Evolutionary conservation across 2,888 invertebrate genomes (phyloP).

Genomic region (Leptothorax acervorum): DNA sequence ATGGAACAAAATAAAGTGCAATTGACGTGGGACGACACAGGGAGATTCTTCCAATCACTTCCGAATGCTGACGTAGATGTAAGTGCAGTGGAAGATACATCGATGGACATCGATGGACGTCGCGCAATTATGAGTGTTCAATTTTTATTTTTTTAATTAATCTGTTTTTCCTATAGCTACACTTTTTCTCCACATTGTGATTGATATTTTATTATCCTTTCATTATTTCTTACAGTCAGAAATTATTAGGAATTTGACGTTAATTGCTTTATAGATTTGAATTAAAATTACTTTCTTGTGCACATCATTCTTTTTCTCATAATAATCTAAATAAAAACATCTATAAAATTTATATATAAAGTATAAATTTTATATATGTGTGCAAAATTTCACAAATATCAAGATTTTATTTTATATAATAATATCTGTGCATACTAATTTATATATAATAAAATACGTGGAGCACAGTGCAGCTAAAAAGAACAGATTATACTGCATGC

Average conservation of each 20-base stretch:
- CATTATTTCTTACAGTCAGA: not conserved
- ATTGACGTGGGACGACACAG: not conserved
- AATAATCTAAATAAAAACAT: not conserved
- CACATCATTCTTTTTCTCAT: not conserved
- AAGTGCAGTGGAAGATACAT: not conserved
- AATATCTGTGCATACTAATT: not conserved
- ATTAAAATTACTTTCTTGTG: not conserved
- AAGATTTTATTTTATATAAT: conserved; percentile 5
- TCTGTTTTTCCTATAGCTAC: not conserved
- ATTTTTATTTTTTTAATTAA: conserved; percentile 1
- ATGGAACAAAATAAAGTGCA: not conserved
- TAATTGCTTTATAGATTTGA: not conserved
- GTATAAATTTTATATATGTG: not conserved
- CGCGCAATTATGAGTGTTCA: conserved; percentile 3
- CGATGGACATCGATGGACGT: not conserved
- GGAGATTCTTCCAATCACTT: not conserved
- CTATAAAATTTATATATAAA: not conserved
- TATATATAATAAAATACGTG: not conserved
- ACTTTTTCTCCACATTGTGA: not conserved
- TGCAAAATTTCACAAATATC: not conserved
- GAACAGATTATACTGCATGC: not conserved
- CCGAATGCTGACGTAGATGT: not conserved
- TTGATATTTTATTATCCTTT: not conserved
- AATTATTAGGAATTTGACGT: not conserved
- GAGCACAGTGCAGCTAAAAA: not conserved